phyloP scores from a whole-genome alignment of 2,113 vertebrate species.

The Scopus umbretta region DNA sequence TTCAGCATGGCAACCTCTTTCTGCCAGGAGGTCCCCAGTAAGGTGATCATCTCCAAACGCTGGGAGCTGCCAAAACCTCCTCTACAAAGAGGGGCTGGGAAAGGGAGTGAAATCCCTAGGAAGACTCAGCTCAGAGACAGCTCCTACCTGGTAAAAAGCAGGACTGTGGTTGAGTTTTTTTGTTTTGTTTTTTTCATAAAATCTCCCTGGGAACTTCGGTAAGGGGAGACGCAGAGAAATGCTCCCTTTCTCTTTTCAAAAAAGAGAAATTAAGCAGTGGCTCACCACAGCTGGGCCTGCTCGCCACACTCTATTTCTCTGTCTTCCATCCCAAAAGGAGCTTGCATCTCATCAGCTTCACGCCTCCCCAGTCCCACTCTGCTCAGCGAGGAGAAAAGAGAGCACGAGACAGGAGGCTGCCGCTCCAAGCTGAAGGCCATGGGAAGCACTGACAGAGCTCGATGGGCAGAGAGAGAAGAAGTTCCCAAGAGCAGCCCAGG shows the following conservation, averaged over 20 bases:
- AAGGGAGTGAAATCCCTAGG: conserved; percentile 47
- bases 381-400: background rate
- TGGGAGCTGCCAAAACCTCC: conserved; percentile 18
- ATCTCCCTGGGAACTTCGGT: conserved; percentile 4
- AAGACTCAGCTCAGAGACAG: conserved; percentile 59
- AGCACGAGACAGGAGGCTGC: background rate
- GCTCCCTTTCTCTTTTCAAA: background rate
- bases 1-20: background rate
- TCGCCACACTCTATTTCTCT: background rate
- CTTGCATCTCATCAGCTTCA: background rate
- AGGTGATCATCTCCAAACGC: background rate
- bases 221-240: background rate
- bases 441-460: conserved; percentile 23
- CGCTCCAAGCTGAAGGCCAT: background rate
- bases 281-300: conserved; percentile 4
- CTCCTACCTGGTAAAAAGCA: conserved; percentile 32
- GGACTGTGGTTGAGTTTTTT: background rate
- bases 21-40: background rate
- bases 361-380: background rate
- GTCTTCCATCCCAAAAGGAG: background rate
- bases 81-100: conserved; percentile 15
- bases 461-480: background rate
- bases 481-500: background rate
- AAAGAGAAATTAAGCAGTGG: background rate
- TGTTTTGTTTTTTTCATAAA: background rate